phyloP scores from a whole-genome alignment of 2,113 vertebrate species.

The Cynocephalus volans region DNA sequence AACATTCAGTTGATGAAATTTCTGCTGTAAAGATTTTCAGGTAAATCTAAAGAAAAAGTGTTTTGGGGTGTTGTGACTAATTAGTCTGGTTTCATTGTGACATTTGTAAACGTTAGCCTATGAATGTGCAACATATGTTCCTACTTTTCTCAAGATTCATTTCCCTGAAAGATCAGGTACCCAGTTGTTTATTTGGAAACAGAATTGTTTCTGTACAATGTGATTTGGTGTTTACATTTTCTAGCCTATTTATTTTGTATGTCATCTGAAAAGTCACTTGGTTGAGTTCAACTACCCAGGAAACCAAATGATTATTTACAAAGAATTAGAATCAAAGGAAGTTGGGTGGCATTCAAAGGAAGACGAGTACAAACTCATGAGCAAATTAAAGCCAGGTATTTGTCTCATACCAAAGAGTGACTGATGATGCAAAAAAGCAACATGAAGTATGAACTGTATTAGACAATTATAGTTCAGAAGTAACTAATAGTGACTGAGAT shows the following conservation, averaged over 20 bases:
- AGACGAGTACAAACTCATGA: not conserved
- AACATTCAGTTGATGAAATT: not conserved
- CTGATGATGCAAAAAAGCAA: not conserved
- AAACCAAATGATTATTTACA: not conserved
- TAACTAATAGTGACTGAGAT: not conserved
- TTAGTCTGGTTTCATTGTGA: not conserved
- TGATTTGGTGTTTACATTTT: not conserved
- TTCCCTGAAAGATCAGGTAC: not conserved
- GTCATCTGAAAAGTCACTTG: not conserved
- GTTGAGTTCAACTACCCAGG: not conserved
- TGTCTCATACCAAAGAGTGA: not conserved
- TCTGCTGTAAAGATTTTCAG: not conserved
- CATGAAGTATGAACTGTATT: not conserved
- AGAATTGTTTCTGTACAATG: not conserved
- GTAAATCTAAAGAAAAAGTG: not conserved
- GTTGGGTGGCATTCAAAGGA: not conserved
- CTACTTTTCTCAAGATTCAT: not conserved
- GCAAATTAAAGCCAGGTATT: not conserved
- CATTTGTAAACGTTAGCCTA: not conserved
- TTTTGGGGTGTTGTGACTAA: not conserved
- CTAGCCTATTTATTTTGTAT: not conserved
- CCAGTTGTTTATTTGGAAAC: no score
- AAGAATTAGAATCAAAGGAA: not conserved
- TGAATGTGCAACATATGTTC: not conserved
- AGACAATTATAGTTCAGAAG: not conserved